These are phyloP conservation scores for Phortica variegata DNA, from an alignment of 1,140 invertebrate genomes.

Conservation along the genomic window DNA sequence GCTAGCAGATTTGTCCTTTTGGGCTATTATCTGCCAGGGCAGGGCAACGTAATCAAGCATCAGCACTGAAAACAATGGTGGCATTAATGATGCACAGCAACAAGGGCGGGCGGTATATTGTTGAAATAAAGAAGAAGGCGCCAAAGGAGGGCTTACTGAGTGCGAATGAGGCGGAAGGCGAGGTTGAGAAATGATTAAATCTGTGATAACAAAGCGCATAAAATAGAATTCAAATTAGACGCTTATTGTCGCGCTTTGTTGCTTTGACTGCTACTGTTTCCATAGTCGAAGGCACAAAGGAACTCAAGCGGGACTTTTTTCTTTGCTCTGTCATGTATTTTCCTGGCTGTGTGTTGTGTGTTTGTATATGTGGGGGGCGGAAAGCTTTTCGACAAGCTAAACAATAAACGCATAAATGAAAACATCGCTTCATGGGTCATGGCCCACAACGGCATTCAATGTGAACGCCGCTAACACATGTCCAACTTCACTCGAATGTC, in stretches of 20 bases:
- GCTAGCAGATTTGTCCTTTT: too few species aligned
- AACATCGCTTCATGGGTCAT: constrained; percentile 2
- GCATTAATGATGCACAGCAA: constrained; percentile 45
- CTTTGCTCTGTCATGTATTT: too few species aligned
- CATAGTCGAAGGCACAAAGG: constrained; percentile 19
- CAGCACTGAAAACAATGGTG: constrained; percentile 35
- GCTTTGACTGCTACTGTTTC: constrained; percentile 1
- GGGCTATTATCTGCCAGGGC: too few species aligned
- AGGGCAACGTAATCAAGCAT: too few species aligned
- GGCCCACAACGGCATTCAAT: constrained; percentile 10
- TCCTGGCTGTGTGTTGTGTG: too few species aligned
- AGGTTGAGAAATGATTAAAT: constrained; percentile 37
- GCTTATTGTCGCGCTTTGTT: constrained; percentile 47
- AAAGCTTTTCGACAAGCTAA: constrained; percentile 27
- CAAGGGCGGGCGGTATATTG: constrained; percentile 2
- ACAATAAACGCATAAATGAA: constrained; percentile 46
- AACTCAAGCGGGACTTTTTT: constrained; percentile 8
- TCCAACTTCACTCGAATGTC: too few species aligned
- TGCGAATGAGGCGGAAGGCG: too few species aligned
- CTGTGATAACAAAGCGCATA: constrained; percentile 38
- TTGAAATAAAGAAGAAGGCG: too few species aligned
- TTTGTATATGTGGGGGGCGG: background rate
- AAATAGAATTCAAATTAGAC: constrained; percentile 54
- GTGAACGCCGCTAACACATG: constrained; percentile 11
- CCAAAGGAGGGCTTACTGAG: too few species aligned